Conservation (phyloP, 2,888 invertebrate species). For the Andrena bicolor region DNA sequence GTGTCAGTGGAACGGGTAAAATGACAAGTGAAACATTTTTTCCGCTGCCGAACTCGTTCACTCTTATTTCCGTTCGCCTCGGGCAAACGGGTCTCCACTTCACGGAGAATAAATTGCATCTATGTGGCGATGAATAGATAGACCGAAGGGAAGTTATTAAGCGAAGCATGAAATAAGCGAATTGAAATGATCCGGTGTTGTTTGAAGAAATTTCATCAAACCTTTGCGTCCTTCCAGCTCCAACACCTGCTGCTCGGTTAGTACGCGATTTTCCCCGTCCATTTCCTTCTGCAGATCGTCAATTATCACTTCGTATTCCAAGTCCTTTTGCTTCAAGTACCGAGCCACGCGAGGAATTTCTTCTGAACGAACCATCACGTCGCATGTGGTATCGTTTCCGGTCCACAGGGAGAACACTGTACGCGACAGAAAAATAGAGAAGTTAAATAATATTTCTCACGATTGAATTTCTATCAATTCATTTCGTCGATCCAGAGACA, state of each 20-base stretch:
- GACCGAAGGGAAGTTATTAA: not conserved
- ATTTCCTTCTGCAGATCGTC: conserved; percentile 92
- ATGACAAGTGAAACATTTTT: conserved; percentile 57
- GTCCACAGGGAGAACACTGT: conserved; percentile 87
- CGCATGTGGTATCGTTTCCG: conserved; percentile 88
- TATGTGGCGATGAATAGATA: not conserved
- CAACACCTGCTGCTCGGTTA: conserved; percentile 87
- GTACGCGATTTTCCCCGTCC: conserved; percentile 91
- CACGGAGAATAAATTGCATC: not conserved
- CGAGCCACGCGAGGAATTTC: conserved; percentile 88
- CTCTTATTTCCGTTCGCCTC: not conserved
- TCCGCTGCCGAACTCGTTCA: conserved; percentile 15
- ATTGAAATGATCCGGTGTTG: not conserved
- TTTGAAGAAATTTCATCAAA: conserved; percentile 55
- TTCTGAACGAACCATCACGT: conserved; percentile 90
- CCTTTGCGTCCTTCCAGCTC: conserved; percentile 89
- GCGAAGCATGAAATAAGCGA: conserved; percentile 32
- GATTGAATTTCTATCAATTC: not conserved
- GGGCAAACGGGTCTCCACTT: not conserved
- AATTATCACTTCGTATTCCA: conserved; percentile 90
- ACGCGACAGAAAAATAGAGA: not conserved
- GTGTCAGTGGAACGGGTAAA: conserved; percentile 60
- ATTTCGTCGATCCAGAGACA: no score
- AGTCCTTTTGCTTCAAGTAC: conserved; percentile 88
- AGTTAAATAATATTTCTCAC: not conserved